phyloP scores from a whole-genome alignment of 1,140 invertebrate genomes.

The Formica selysi region DNA sequence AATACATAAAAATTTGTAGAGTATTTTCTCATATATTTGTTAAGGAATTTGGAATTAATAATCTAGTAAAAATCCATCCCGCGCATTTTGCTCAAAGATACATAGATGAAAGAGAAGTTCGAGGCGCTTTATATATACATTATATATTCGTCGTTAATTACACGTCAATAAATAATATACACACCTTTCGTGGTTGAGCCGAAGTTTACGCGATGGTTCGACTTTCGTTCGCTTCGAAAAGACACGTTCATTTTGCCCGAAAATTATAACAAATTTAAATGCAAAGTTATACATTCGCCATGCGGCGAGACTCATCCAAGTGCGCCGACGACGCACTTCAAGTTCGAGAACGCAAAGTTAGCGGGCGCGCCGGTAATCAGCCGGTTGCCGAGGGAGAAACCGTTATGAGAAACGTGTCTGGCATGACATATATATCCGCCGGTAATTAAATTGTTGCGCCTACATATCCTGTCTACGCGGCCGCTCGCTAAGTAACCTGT shows the following conservation, averaged over 20 bases:
- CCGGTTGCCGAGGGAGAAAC: constrained; percentile 56
- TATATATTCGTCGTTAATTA: background rate
- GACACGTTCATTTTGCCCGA: background rate
- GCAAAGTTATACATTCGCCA: background rate
- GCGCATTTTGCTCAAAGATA: background rate
- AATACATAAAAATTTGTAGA: background rate
- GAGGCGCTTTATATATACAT: background rate
- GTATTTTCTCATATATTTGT: too few species aligned
- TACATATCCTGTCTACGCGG: constrained; percentile 41
- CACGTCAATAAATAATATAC: constrained; percentile 23
- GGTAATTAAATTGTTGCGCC: constrained; percentile 76
- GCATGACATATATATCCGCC: constrained; percentile 75
- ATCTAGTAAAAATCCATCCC: background rate
- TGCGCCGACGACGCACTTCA: background rate
- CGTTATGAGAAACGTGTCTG: constrained; percentile 84
- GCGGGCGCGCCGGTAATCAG: constrained; percentile 62
- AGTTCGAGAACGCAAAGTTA: constrained; percentile 22
- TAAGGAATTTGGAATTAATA: background rate
- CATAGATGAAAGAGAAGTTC: background rate
- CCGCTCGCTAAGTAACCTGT: constrained; percentile 67
- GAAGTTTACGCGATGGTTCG: background rate
- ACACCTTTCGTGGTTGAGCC: background rate
- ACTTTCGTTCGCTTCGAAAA: constrained; percentile 13
- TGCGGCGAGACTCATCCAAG: constrained; percentile 5
- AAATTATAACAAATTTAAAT: constrained; percentile 19